Evolutionary conservation across 2,888 invertebrate species (phyloP).

Genomic region (Drosophila hamatofila): DNA sequence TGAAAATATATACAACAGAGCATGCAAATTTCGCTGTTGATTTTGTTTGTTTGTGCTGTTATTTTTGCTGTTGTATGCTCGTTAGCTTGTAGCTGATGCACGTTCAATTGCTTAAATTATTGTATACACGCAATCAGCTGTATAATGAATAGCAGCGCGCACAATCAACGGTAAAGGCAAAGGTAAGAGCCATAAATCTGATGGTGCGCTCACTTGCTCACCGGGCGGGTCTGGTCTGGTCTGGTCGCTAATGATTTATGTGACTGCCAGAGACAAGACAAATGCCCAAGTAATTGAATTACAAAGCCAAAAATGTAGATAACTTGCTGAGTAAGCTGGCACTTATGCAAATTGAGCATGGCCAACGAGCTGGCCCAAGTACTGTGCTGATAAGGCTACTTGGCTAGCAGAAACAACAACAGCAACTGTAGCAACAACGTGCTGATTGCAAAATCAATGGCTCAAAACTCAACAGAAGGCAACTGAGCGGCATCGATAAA

Average conservation of each 20-base stretch:
- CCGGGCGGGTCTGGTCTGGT: conserved; percentile 10
- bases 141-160: conserved; percentile 57
- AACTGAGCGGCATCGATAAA: conserved; percentile 51
- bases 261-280: conserved; percentile 64
- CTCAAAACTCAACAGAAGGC: conserved; percentile 51
- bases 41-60: not conserved
- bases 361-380: conserved; percentile 42
- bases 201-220: conserved; percentile 20
- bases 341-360: conserved; percentile 74
- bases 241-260: conserved; percentile 70
- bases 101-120: conserved; percentile 62
- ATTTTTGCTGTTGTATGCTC: conserved; percentile 5
- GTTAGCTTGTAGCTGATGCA: conserved; percentile 41
- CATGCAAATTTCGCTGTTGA: conserved; percentile 21
- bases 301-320: conserved; percentile 61
- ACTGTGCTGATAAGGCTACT: conserved; percentile 47
- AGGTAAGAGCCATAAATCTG: conserved; percentile 66
- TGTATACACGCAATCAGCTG: conserved; percentile 76
- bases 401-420: conserved; percentile 34
- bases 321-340: conserved; percentile 70
- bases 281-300: conserved; percentile 78
- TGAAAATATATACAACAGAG: not conserved
- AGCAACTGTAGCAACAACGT: conserved; percentile 30
- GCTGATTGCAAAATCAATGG: conserved; percentile 76
- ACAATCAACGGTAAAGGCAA: conserved; percentile 55